These are phyloP conservation scores for Apamea sordens DNA, from an alignment of 2,888 invertebrate genomes.

Conservation along the genomic window DNA sequence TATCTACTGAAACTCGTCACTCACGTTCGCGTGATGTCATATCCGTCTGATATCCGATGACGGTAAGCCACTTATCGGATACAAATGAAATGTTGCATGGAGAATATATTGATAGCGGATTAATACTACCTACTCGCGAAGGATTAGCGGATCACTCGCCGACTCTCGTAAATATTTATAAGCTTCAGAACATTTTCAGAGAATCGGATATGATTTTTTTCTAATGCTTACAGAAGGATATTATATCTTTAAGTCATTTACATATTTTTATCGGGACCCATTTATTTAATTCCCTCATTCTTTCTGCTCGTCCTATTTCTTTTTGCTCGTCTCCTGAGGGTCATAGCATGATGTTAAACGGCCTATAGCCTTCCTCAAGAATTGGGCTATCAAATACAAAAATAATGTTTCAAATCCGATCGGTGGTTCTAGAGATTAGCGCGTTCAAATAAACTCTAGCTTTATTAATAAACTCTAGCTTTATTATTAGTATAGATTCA, in stretches of 20 bases:
- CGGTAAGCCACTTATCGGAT: conserved; percentile 64
- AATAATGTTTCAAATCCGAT: background rate
- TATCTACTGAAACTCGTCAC: conserved; percentile 41
- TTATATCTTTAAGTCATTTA: conserved; percentile 15
- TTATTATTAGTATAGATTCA: background rate
- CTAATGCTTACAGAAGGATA: conserved; percentile 28
- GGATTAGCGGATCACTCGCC: conserved; percentile 58
- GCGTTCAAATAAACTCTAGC: background rate
- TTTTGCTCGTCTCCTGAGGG: background rate
- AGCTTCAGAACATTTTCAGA: conserved; percentile 42
- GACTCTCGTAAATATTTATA: conserved; percentile 64
- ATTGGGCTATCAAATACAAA: background rate
- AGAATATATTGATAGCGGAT: conserved; percentile 59
- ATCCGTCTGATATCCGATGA: conserved; percentile 60
- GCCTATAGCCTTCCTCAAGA: background rate
- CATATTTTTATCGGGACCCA: conserved; percentile 21
- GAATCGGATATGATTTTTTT: conserved; percentile 47
- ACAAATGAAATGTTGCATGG: conserved; percentile 64
- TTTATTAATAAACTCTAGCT: background rate
- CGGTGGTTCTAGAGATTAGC: background rate
- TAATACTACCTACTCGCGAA: conserved; percentile 60
- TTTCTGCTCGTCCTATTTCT: too few relatives aligned
- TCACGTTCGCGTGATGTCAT: conserved; percentile 56
- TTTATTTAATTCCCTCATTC: conserved; percentile 11
- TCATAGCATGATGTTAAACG: background rate